Base-by-base conservation (phyloP, 2,797 vertebrate species). In the Pangasius larnaudii region DNA sequence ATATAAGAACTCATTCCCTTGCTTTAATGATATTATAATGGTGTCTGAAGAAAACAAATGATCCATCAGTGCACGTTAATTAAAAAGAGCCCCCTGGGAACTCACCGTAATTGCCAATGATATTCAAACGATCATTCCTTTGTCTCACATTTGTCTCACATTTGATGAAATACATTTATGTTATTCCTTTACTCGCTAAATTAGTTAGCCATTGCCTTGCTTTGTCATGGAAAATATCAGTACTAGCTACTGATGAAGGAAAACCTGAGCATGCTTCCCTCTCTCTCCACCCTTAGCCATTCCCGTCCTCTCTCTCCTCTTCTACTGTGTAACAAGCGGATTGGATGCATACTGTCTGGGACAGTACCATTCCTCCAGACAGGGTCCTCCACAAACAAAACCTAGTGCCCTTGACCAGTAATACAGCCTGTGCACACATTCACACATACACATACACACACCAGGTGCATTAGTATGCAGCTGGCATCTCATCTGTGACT, bases 341-440 rank as follows among this genome's bases (percentile, higher is more conserved):
- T 61, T 86, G 89, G 85, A 46, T 59, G 84, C 81, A 53, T 89
- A 91, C 91, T 91, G 95, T 96, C 95, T 95, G 93, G 93, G 95
- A 91, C 93, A 93, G 92, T 93, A 95, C 95, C 95, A 95, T 95
- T 95, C 90, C 7, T 82, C 92, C 92, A 96, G 95, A 96, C 95
- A 93, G 95, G 95, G 95, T 94, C 94, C 92, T 89, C 81, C 61
- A 84, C 92, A 89, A 65, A 84, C 49, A 77, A 78, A 53, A 78
- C 88, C 78, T 51, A 79, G 83, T 36, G 65, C 61, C 87, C 63
- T 65, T 69, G 53, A 1, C 78, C 75, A 82, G 46, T 61, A 67
- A 86, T 22, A 85, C 69, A 59, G 27, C 39, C 39, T 84, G 61
- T 51, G 67, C 39, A 80, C 61, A 71, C 42, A 67, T 86, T 86